phyloP scores from a whole-genome alignment of 2,888 invertebrate genomes.

The Oscheius sp. region DNA sequence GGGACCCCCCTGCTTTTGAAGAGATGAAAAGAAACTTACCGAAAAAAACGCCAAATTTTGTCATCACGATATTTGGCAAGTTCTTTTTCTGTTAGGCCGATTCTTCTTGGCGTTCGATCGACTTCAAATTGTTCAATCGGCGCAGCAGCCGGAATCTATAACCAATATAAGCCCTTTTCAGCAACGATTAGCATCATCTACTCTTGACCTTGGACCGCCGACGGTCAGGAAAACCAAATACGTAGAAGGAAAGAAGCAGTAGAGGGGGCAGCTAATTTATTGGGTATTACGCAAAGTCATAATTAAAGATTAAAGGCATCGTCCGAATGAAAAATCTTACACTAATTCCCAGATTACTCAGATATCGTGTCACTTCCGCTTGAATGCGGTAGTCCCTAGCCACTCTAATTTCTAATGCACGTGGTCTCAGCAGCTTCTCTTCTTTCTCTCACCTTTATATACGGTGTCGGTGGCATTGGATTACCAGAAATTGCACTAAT shows the following conservation, averaged over 20 bases:
- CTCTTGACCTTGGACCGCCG: conserved; percentile 12
- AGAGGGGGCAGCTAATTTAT: no score
- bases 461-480: conserved; percentile 40
- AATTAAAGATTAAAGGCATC: no score
- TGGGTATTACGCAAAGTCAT: no score
- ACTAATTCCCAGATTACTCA: not conserved
- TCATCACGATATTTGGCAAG: not conserved
- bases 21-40: not conserved
- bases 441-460: not conserved
- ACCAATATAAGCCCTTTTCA: not conserved
- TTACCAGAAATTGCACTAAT: conserved; percentile 63
- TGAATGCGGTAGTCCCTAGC: not conserved
- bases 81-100: conserved; percentile 22
- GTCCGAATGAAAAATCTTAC: no score
- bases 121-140: conserved; percentile 11
- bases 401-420: conserved; percentile 22
- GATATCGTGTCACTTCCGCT: conserved; percentile 6
- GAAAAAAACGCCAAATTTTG: not conserved
- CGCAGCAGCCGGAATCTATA: conserved; percentile 5
- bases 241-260: no score
- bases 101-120: not conserved
- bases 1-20: no score
- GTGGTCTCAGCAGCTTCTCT: not conserved
- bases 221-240: no score
- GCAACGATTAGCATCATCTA: conserved; percentile 2